Percentiles rank a stretch among this genome's conserved stretches.
These are phyloP conservation scores for Stichodactyla helianthus DNA, from an alignment of 64 coral and sea anemone species.

Conservation along the genomic window DNA sequence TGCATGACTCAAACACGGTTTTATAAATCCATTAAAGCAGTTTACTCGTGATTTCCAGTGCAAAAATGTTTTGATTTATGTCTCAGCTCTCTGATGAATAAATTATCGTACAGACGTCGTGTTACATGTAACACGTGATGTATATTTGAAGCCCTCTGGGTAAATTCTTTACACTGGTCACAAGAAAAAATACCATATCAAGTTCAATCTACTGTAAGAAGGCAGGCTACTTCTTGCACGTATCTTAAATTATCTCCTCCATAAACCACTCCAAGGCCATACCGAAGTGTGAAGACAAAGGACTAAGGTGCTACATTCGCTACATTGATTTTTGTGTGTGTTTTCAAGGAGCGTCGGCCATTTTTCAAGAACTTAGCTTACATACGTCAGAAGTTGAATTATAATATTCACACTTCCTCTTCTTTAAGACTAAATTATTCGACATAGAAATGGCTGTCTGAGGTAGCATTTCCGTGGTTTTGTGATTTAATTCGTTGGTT, in stretches of 20 bases:
- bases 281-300: not conserved
- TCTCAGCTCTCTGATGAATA: not conserved
- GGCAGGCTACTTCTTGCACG: slow-evolving; percentile 11
- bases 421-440: not conserved
- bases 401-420: not conserved
- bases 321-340: not conserved
- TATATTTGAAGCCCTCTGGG: not conserved
- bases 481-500: not conserved
- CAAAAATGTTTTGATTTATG: not conserved
- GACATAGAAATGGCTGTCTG: not conserved
- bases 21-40: not conserved
- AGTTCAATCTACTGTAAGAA: not conserved
- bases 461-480: not conserved
- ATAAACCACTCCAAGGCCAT: not conserved
- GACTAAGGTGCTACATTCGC: not conserved
- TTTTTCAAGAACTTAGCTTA: not conserved
- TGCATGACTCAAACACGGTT: not conserved
- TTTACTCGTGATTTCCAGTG: not conserved
- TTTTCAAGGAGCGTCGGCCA: not conserved
- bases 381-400: not conserved
- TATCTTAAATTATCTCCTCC: not conserved
- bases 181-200: not conserved
- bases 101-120: slow-evolving; percentile 8
- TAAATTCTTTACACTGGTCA: not conserved
- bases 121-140: not conserved